Percentiles rank a stretch among this genome's conserved stretches.
Evolutionary conservation across 2,888 invertebrate species (phyloP).

Genomic region (Spisula solida): DNA sequence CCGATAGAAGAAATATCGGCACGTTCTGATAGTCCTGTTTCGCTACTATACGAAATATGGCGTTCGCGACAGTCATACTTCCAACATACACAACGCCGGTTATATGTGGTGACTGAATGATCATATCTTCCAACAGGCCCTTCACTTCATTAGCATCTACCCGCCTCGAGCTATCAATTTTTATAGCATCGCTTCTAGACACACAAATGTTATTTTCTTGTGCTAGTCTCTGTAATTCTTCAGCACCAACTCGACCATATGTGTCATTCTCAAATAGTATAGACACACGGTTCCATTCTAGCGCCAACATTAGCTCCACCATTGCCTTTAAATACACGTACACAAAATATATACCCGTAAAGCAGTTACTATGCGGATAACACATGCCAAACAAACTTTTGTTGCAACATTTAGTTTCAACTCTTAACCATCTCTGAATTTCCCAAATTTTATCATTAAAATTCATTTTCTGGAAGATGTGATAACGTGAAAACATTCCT

Average conservation of each 20-base stretch:
- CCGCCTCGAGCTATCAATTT: neutral
- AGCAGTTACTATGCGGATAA: no score
- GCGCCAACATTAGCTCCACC: constrained; percentile 51
- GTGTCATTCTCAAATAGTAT: constrained; percentile 63
- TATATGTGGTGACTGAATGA: constrained; percentile 45
- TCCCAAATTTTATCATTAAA: no score
- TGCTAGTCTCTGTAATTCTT: constrained; percentile 25
- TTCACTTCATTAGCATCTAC: constrained; percentile 25
- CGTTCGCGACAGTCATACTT: constrained; percentile 40
- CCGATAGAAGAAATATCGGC: constrained; percentile 58
- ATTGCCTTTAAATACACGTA: constrained; percentile 31
- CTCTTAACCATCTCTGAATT: no score
- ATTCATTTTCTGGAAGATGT: no score
- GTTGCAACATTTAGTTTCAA: no score
- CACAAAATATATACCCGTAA: no score
- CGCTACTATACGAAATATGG: constrained; percentile 45
- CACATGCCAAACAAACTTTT: no score
- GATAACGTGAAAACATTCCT: no score
- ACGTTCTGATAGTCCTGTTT: constrained; percentile 26
- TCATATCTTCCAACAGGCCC: constrained; percentile 2
- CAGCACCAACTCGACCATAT: constrained; percentile 59
- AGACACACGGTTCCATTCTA: constrained; percentile 73
- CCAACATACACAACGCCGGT: constrained; percentile 62
- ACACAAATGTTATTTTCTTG: constrained; percentile 60
- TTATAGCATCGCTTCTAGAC: constrained; percentile 39